Base-by-base conservation (phyloP, 2,797 vertebrate species). In the Argentina silus region DNA sequence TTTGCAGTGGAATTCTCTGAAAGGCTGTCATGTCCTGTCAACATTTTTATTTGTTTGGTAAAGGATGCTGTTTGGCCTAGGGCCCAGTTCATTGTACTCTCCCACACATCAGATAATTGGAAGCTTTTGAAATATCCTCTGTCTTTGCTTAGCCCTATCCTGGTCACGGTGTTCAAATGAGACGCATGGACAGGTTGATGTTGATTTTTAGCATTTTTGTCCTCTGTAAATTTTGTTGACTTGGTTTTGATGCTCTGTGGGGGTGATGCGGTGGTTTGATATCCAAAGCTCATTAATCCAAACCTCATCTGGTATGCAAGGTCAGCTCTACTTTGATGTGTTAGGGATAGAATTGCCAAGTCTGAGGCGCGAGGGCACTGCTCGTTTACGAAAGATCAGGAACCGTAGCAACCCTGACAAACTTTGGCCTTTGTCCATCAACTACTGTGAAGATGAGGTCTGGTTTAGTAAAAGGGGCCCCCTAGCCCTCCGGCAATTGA, bases 261-360 rank as follows among this genome's bases (percentile, higher is more conserved):
- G 79, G 82, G 85, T 36, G 76, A 27, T 17, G 44, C 81, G 69
- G 73, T 81, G 75, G 84, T 90, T 89, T 90, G 91, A 91, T 91
- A 90, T 90, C 74, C 76, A 84, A 75, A 81, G 81, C 88, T 90
- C 86, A 78, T 92, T 92, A 91, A 90, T 91, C 77, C 84, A 88
- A 81, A 87, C 86, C 83, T 84, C 87, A 85, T 83, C 89, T 85
- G 90, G 91, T 85, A 91, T 92, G 89, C 89, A 81, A 92, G 91
- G 91, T 91, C 92, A 90, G 78, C 68, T 47, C 69, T 12, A 67
- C 88, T 92, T 92, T 91, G 89, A 91, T 87, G 87, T 86, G 59
- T 48, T 15, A 36, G 19, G 70, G 74, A 44, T 68, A 7, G 67
- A 69, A 0, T 70, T 84, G 89, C 86, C 86, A 88, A 87, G 84